Evolutionary conservation across 2,888 invertebrate genomes (phyloP).

Genomic region (Pristionchus mayeri): DNA sequence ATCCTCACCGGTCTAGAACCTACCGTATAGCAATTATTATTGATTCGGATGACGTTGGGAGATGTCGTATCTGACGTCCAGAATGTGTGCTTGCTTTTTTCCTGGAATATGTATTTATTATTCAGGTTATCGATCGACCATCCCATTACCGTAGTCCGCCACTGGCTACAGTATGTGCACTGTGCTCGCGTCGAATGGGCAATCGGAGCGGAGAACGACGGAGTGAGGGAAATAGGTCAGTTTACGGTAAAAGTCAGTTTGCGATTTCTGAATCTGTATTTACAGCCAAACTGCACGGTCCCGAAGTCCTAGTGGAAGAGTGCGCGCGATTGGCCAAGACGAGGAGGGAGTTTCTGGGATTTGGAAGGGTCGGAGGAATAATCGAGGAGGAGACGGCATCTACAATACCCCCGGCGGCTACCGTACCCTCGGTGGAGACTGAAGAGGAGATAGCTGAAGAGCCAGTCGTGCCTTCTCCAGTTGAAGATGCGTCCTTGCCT

Average conservation of each 20-base stretch:
- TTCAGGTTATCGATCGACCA: slow-evolving; percentile 22
- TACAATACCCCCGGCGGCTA: not conserved
- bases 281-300: slow-evolving; percentile 35
- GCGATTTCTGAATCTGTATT: not conserved
- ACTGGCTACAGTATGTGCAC: slow-evolving; percentile 44
- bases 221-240: slow-evolving; percentile 43
- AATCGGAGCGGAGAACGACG: slow-evolving; percentile 16
- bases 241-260: not conserved
- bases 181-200: slow-evolving; percentile 33
- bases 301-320: slow-evolving; percentile 28
- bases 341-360: not conserved
- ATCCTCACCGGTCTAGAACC: not conserved
- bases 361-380: not conserved
- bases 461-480: not conserved
- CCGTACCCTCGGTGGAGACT: not conserved
- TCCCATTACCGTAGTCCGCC: slow-evolving; percentile 31
- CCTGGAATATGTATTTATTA: not conserved
- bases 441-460: not conserved
- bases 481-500: not conserved
- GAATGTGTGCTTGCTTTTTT: not conserved
- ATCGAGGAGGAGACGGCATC: slow-evolving; percentile 20
- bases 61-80: not conserved
- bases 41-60: no score
- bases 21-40: not conserved
- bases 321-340: slow-evolving; percentile 11